Conservation (phyloP, 2,888 invertebrate genomes). For the Diplolepis rosae region DNA sequence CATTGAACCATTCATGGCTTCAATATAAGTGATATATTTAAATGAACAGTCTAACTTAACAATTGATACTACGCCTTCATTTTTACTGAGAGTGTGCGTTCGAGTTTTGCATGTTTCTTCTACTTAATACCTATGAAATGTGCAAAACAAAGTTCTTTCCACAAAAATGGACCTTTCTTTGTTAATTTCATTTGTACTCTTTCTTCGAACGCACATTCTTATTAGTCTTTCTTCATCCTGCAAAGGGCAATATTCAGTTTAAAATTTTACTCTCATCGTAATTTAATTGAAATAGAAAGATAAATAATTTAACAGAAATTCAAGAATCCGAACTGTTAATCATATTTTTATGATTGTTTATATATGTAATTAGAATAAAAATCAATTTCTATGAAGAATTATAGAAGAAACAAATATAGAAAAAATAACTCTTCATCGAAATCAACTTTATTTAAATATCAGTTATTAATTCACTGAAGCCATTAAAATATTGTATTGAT, state of each 20-base stretch:
- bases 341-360: background rate
- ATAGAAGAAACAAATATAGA: slow-evolving; percentile 14
- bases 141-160: too few relatives aligned
- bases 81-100: background rate
- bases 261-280: slow-evolving; percentile 21
- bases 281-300: background rate
- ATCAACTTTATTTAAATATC: slow-evolving; percentile 29
- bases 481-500: slow-evolving; percentile 36
- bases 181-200: slow-evolving; percentile 1
- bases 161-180: too few relatives aligned
- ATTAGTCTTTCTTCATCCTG: slow-evolving; percentile 29
- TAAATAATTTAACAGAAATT: slow-evolving; percentile 1
- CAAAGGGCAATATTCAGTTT: slow-evolving; percentile 32
- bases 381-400: slow-evolving; percentile 15
- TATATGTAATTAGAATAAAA: background rate
- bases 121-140: slow-evolving; percentile 5
- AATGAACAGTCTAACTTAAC: slow-evolving; percentile 1
- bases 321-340: slow-evolving; percentile 2
- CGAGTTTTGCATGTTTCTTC: background rate
- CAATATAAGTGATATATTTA: background rate
- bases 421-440: slow-evolving; percentile 1
- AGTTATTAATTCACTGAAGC: slow-evolving; percentile 20
- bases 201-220: background rate
- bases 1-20: background rate
- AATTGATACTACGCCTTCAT: background rate